A percentile compares a stretch with the other conserved stretches of the same genome.
phyloP scores from a whole-genome alignment of 2,113 vertebrate genomes.

The Pachypanchax playfairii region DNA sequence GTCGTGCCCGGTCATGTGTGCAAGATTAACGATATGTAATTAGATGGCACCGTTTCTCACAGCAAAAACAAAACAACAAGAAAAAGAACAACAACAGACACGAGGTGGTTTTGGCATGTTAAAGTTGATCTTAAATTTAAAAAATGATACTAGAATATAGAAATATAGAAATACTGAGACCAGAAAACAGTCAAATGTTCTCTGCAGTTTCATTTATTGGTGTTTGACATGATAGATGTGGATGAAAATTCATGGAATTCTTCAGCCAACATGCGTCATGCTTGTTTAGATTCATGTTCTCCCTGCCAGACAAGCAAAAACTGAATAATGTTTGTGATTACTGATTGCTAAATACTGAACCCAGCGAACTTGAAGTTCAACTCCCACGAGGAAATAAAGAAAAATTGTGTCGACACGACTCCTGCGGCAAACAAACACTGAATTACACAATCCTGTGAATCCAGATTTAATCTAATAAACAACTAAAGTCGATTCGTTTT shows the following conservation, averaged over 20 bases:
- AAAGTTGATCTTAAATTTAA: too few species aligned
- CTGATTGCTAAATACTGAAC: slow-evolving; percentile 12
- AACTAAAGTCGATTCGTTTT: too few species aligned
- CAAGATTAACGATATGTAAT: not conserved
- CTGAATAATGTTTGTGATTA: slow-evolving; percentile 10
- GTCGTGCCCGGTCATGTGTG: not conserved
- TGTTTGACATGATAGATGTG: not conserved
- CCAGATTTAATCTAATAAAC: too few species aligned
- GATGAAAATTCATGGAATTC: not conserved
- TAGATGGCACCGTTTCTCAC: not conserved
- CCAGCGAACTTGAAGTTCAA: slow-evolving; percentile 14
- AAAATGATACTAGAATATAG: not conserved
- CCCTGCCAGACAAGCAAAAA: not conserved
- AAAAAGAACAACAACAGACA: not conserved
- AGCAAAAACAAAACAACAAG: not conserved
- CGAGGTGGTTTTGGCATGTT: not conserved
- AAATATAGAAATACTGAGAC: too few species aligned
- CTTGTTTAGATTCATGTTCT: not conserved
- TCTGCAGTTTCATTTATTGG: not conserved
- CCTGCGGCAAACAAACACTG: accelerated
- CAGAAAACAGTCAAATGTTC: too few species aligned
- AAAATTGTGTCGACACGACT: slow-evolving; percentile 7
- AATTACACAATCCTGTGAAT: not conserved
- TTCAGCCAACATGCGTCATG: not conserved
- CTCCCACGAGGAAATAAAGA: not conserved